Percentiles rank a stretch among this genome's conserved stretches.
phyloP scores from a whole-genome alignment of 1,140 invertebrate genomes.

The Dermatophagoides farinae region DNA sequence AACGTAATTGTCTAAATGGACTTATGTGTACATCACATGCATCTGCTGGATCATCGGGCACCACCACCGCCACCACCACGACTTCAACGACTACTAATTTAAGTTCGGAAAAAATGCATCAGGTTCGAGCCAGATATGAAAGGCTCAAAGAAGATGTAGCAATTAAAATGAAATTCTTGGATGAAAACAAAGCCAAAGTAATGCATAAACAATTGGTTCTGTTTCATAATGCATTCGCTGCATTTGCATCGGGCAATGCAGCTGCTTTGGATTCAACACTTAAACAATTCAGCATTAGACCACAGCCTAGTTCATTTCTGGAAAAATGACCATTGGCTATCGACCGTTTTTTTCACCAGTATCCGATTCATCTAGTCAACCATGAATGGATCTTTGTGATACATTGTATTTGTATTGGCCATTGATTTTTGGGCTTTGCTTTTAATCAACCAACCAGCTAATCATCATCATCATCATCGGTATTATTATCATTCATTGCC shows the following conservation, averaged over 20 bases:
- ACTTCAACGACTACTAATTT: slow-evolving; percentile 32
- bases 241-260: slow-evolving; percentile 59
- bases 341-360: background rate
- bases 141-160: slow-evolving; percentile 69
- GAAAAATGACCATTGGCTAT: slow-evolving; percentile 10
- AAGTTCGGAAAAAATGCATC: slow-evolving; percentile 11
- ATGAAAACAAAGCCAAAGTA: slow-evolving; percentile 70
- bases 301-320: slow-evolving; percentile 5
- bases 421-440: too few species aligned
- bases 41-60: background rate
- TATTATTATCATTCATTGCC: too few species aligned
- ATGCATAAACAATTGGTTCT: slow-evolving; percentile 91
- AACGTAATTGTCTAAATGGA: slow-evolving; percentile 53
- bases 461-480: too few species aligned
- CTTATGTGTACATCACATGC: background rate
- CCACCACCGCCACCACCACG: background rate
- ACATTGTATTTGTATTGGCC: too few species aligned
- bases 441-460: too few species aligned
- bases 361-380: background rate
- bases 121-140: slow-evolving; percentile 49
- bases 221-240: slow-evolving; percentile 85
- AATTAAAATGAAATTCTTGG: slow-evolving; percentile 85
- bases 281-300: slow-evolving; percentile 82
- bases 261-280: slow-evolving; percentile 68
- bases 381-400: too few species aligned